Conservation (phyloP, 64 coral and sea anemone species). For the Montipora efflorescens region DNA sequence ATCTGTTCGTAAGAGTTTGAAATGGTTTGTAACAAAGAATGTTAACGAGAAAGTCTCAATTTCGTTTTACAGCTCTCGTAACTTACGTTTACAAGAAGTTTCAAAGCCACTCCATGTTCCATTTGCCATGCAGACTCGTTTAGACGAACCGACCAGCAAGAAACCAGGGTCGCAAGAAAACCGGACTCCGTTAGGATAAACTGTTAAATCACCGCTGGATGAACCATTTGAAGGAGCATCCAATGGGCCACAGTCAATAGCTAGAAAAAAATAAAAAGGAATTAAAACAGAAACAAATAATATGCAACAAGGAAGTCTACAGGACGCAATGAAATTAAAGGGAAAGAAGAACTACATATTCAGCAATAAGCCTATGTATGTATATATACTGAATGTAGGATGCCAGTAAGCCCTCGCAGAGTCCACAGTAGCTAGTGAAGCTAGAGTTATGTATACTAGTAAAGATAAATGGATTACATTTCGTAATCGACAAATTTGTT, state of each 20-base stretch:
- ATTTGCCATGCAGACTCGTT: not conserved
- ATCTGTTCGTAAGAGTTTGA: not conserved
- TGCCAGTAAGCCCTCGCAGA: not conserved
- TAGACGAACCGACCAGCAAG: constrained; percentile 10
- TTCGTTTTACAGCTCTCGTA: too few species aligned
- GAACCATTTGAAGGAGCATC: constrained; percentile 31
- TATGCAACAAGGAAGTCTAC: too few species aligned
- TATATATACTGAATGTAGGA: not conserved
- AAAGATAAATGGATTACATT: too few species aligned
- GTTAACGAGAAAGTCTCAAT: too few species aligned
- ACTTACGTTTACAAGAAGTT: not conserved
- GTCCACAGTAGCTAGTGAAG: not conserved
- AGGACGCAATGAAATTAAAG: too few species aligned
- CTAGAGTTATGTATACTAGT: not conserved
- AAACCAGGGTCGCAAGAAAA: constrained; percentile 53
- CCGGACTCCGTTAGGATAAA: constrained; percentile 13
- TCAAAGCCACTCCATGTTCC: constrained; percentile 23
- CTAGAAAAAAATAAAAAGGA: not conserved
- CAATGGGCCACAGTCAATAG: constrained; percentile 36
- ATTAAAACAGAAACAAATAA: too few species aligned
- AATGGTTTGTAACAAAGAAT: not conserved
- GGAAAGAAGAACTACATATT: too few species aligned
- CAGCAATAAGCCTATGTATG: too few species aligned
- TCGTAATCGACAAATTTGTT: too few species aligned
- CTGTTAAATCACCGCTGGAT: constrained; percentile 33